These are phyloP conservation scores for Andrena praecox DNA, from an alignment of 2,888 invertebrate species.

Conservation along the genomic window DNA sequence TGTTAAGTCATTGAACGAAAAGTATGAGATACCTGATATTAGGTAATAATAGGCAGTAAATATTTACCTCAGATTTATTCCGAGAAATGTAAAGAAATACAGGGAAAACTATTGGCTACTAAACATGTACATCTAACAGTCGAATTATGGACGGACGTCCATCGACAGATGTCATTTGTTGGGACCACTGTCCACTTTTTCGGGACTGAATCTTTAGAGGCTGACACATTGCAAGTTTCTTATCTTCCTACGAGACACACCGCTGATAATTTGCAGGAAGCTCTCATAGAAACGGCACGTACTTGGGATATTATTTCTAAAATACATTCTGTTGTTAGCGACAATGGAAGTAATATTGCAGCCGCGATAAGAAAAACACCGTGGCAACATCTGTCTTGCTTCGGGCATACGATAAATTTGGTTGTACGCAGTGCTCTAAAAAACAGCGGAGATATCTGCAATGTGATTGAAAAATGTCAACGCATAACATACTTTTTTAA, in stretches of 20 bases:
- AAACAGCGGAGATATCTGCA: neutral
- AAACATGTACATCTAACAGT: neutral
- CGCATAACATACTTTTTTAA: neutral
- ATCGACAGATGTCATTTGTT: neutral
- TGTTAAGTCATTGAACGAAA: neutral
- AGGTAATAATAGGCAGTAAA: neutral
- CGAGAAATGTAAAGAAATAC: neutral
- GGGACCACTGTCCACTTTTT: neutral
- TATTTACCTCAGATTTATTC: neutral
- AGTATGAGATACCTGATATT: neutral
- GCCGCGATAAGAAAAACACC: neutral
- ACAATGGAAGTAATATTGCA: neutral
- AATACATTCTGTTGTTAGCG: neutral
- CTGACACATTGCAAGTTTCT: neutral
- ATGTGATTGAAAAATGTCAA: neutral
- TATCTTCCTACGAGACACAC: neutral
- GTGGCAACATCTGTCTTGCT: constrained; percentile 5
- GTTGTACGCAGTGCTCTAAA: neutral
- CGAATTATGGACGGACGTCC: neutral
- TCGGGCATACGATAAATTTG: neutral
- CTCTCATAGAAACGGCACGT: neutral
- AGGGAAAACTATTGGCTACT: neutral
- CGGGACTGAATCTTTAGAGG: neutral
- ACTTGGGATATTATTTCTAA: neutral
- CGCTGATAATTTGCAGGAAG: neutral